Percentiles rank a stretch among this genome's conserved stretches.
Evolutionary conservation across 1,140 invertebrate genomes (phyloP).

Genomic region (Metopolophium dirhodum): DNA sequence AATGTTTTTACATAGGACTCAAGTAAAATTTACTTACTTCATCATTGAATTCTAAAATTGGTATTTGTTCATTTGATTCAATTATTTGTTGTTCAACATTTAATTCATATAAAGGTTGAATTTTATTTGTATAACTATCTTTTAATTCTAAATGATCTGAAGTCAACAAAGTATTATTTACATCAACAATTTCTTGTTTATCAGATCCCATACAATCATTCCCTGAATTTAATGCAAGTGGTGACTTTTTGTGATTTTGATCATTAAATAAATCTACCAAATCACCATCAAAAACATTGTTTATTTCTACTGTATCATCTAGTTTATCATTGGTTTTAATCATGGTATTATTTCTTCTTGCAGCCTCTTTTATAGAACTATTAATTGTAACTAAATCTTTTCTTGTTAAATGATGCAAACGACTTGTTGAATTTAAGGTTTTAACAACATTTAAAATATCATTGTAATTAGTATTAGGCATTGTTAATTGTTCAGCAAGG

Average conservation of each 20-base stretch:
- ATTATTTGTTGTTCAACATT: constrained; percentile 44
- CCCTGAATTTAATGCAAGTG: background rate
- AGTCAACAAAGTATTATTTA: background rate
- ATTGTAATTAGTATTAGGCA: constrained; percentile 50
- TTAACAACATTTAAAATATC: constrained; percentile 53
- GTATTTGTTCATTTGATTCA: constrained; percentile 17
- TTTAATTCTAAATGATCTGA: constrained; percentile 1
- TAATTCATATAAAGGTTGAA: constrained; percentile 18
- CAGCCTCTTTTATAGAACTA: constrained; percentile 43
- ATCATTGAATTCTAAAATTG: constrained; percentile 50
- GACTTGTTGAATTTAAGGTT: constrained; percentile 36
- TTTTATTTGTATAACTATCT: constrained; percentile 18
- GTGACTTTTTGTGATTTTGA: constrained; percentile 21
- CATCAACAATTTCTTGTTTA: constrained; percentile 1
- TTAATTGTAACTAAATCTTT: constrained; percentile 55
- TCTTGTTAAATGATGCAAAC: constrained; percentile 42
- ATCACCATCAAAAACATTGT: constrained; percentile 36
- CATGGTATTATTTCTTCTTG: constrained; percentile 31
- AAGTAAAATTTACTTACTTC: constrained; percentile 23
- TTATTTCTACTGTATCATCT: background rate
- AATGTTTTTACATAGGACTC: background rate
- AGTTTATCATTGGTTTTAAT: constrained; percentile 12
- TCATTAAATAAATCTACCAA: constrained; percentile 32
- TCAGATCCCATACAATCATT: background rate
- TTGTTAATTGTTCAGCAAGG: constrained; percentile 39